A percentile compares a stretch with the other conserved stretches of the same genome.
Evolutionary conservation across 2,888 invertebrate genomes (phyloP).

Genomic region (Ischnus inquisitorius): DNA sequence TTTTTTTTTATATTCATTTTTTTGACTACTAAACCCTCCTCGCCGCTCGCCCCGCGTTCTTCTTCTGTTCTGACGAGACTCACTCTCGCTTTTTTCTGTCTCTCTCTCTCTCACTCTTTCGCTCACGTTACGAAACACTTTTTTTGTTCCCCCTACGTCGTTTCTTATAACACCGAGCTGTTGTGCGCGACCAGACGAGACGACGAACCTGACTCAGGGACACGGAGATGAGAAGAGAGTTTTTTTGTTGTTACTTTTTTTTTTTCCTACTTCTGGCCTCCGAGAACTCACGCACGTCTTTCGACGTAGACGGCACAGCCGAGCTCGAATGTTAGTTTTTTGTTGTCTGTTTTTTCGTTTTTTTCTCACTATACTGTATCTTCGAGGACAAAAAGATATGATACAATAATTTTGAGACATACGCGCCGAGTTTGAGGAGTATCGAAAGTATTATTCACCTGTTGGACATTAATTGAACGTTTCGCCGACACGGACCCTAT

Average conservation of each 20-base stretch:
- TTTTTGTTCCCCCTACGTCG: slow-evolving; percentile 45
- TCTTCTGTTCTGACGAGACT: slow-evolving; percentile 64
- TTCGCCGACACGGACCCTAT: slow-evolving; percentile 7
- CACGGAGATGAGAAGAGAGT: slow-evolving; percentile 43
- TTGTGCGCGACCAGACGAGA: slow-evolving; percentile 53
- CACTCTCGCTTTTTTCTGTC: slow-evolving; percentile 63
- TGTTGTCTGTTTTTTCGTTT: background rate
- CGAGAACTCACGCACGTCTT: slow-evolving; percentile 1
- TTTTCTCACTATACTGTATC: background rate
- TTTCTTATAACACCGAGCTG: slow-evolving; percentile 32
- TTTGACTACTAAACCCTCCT: slow-evolving; percentile 48
- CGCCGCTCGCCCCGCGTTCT: slow-evolving; percentile 64
- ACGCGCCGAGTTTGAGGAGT: no score
- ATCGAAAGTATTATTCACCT: slow-evolving; percentile 1
- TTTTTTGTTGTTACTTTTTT: slow-evolving; percentile 21
- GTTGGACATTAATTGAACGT: slow-evolving; percentile 18
- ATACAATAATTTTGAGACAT: background rate
- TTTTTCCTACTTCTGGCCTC: slow-evolving; percentile 12
- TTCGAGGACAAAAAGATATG: background rate
- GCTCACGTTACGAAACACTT: slow-evolving; percentile 67
- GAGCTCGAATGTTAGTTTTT: background rate
- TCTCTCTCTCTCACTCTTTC: slow-evolving; percentile 65
- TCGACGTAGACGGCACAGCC: background rate
- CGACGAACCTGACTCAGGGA: slow-evolving; percentile 64
- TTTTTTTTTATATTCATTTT: slow-evolving; percentile 40